phyloP scores from a whole-genome alignment of 1,140 invertebrate species.

The Diabrotica virgifera region DNA sequence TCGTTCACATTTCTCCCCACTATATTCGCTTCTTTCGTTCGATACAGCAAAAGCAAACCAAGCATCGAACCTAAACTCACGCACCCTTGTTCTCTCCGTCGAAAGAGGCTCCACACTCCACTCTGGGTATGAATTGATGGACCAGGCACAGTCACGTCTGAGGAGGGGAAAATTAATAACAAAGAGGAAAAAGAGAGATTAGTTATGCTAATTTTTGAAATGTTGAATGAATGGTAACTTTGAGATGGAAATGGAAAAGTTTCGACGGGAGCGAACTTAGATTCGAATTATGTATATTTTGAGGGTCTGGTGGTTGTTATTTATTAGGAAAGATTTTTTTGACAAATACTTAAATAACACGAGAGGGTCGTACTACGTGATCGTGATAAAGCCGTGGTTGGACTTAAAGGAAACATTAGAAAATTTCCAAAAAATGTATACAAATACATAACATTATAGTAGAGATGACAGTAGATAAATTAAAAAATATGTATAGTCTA shows the following conservation, averaged over 20 bases:
- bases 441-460: no score
- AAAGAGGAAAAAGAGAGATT: background rate
- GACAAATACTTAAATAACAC: no score
- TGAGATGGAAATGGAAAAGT: background rate
- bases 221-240: background rate
- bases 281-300: no score
- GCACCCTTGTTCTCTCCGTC: background rate
- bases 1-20: background rate
- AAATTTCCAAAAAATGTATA: no score
- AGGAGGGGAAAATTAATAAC: slow-evolving; percentile 2
- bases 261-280: background rate
- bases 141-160: background rate
- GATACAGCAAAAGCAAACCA: background rate
- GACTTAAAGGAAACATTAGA: no score
- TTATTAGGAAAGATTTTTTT: no score
- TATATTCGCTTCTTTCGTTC: background rate
- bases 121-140: background rate
- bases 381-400: no score
- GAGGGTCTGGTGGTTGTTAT: no score
- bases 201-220: background rate
- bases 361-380: no score
- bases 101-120: background rate
- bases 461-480: no score
- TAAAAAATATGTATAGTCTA: no score
- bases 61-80: background rate